Evolutionary conservation across 1,140 invertebrate genomes (phyloP).

Genomic region (Anthonomus grandis): DNA sequence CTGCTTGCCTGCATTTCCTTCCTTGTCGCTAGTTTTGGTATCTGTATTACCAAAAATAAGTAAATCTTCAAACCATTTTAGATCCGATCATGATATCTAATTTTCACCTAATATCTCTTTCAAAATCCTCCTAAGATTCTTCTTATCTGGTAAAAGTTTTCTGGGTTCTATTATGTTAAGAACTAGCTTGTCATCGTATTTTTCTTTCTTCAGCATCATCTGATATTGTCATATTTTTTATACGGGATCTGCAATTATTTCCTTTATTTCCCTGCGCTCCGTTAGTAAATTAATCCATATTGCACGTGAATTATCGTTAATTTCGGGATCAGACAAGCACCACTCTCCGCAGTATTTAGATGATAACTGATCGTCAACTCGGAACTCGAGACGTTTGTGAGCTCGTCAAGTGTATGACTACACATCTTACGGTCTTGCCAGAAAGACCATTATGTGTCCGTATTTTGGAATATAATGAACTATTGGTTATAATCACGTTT

Average conservation of each 20-base stretch:
- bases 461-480: not conserved
- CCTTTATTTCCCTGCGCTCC: not conserved
- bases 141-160: not conserved
- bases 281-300: conserved; percentile 1
- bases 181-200: not conserved
- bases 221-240: not conserved
- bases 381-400: not conserved
- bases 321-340: conserved; percentile 3
- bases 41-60: conserved; percentile 3
- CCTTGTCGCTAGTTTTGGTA: conserved; percentile 1
- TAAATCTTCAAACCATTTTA: conserved; percentile 2
- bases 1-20: not conserved
- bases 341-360: conserved; percentile 2
- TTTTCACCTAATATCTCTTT: conserved; percentile 1
- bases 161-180: not conserved
- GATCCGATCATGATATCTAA: not conserved
- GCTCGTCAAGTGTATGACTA: too few species aligned
- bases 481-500: too few species aligned
- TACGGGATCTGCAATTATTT: not conserved
- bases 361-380: not conserved
- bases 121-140: not conserved
- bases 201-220: not conserved
- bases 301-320: conserved; percentile 1
- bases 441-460: too few species aligned
- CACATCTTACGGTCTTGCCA: too few species aligned